A percentile compares a stretch with the other conserved stretches of the same genome.
Conservation (phyloP, 2,888 invertebrate species). For the Rhabditoides inermis region DNA sequence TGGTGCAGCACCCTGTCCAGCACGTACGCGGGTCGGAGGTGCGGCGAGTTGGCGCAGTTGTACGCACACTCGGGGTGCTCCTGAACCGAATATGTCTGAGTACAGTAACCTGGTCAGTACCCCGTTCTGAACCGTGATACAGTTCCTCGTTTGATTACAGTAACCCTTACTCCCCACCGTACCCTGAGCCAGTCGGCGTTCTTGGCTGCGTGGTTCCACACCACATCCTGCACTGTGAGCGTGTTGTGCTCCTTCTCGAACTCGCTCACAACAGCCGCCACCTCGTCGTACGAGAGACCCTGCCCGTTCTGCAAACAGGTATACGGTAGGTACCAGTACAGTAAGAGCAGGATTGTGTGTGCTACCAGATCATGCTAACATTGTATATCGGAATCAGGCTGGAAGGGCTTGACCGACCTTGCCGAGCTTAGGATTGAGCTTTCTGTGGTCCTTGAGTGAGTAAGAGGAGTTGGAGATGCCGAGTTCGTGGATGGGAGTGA, state of each 20-base stretch:
- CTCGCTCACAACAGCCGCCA: constrained; percentile 68
- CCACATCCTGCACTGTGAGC: constrained; percentile 85
- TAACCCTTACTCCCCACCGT: background rate
- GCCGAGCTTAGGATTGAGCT: constrained; percentile 67
- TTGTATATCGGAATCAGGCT: constrained; percentile 60
- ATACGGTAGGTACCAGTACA: no score
- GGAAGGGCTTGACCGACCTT: constrained; percentile 81
- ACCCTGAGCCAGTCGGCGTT: constrained; percentile 44
- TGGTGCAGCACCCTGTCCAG: constrained; percentile 71
- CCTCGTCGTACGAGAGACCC: constrained; percentile 62
- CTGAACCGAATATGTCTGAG: constrained; percentile 55
- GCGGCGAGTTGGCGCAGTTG: constrained; percentile 80
- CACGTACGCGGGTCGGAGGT: constrained; percentile 86
- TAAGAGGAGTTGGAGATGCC: constrained; percentile 85
- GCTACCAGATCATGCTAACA: no score
- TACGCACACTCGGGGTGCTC: constrained; percentile 84
- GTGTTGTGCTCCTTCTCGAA: constrained; percentile 76
- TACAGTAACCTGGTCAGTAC: background rate
- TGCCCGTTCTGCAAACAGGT: constrained; percentile 7
- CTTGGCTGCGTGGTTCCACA: constrained; percentile 74
- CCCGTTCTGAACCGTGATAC: background rate
- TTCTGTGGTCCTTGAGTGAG: constrained; percentile 73
- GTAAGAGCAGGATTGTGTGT: no score
- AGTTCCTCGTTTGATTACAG: background rate
- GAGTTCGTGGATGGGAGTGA: constrained; percentile 66